A percentile compares a stretch with the other conserved stretches of the same genome.
These are phyloP conservation scores for Poeciliopsis prolifica DNA, from an alignment of 2,113 vertebrate species.

Conservation along the genomic window DNA sequence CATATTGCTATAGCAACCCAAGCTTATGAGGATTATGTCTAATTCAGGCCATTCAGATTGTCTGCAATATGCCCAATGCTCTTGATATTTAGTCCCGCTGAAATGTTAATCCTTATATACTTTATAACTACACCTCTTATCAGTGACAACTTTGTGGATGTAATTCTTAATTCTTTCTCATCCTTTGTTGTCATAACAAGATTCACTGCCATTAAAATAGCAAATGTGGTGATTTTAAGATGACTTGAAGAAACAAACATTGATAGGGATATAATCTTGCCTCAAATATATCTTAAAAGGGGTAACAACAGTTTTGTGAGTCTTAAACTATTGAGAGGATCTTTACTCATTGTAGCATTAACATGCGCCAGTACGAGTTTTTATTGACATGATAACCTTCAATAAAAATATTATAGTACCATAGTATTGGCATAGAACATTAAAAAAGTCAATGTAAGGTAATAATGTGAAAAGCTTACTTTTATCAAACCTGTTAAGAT, in stretches of 20 bases:
- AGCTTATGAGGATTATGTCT: not conserved
- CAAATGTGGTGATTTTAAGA: not conserved
- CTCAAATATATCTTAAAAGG: not conserved
- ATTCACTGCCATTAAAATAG: not conserved
- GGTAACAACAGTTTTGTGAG: no score
- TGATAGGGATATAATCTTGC: not conserved
- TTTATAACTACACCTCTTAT: not conserved
- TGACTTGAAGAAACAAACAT: not conserved
- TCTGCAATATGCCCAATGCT: not conserved
- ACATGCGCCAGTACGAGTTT: not conserved
- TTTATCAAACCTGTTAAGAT: not conserved
- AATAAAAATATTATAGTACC: not conserved
- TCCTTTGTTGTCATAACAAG: not conserved
- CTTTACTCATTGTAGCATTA: not conserved
- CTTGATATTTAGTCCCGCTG: not conserved
- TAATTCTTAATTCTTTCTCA: not conserved
- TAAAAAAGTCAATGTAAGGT: no score
- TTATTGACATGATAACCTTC: not conserved
- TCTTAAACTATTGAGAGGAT: not conserved
- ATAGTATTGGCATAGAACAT: not conserved
- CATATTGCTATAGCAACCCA: slow-evolving; percentile 24
- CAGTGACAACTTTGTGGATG: not conserved
- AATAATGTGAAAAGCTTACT: not conserved
- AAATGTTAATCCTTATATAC: not conserved
- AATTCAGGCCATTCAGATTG: not conserved